These are phyloP conservation scores for Meloidogyne floridensis DNA, from an alignment of 1,140 invertebrate species.

Conservation along the genomic window DNA sequence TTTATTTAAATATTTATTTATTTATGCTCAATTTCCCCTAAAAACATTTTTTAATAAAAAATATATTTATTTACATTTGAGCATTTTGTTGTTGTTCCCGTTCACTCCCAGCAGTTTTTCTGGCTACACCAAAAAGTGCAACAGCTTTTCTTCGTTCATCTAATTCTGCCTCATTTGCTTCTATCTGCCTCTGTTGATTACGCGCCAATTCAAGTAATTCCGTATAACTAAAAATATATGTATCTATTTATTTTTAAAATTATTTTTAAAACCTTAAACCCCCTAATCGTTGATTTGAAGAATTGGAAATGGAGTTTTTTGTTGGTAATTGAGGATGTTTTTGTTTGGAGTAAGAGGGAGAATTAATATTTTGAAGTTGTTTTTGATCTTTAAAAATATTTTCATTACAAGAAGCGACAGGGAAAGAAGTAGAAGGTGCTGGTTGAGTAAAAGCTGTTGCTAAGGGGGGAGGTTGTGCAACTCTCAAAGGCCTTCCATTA, in stretches of 20 bases:
- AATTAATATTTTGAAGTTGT: not conserved
- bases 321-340: not conserved
- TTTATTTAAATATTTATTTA: no score
- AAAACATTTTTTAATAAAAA: no score
- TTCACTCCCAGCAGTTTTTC: slow-evolving; percentile 15
- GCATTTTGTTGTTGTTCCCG: slow-evolving; percentile 28
- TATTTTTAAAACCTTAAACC: slow-evolving; percentile 14
- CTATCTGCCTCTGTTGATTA: slow-evolving; percentile 37
- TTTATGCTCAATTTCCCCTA: no score
- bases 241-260: not conserved
- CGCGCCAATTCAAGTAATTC: slow-evolving; percentile 35
- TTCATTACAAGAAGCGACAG: not conserved
- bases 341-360: not conserved
- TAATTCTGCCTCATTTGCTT: slow-evolving; percentile 35
- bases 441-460: slow-evolving; percentile 18
- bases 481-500: slow-evolving; percentile 14
- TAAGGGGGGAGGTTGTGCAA: slow-evolving; percentile 24
- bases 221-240: slow-evolving; percentile 24
- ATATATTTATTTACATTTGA: not conserved
- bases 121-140: slow-evolving; percentile 31
- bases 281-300: slow-evolving; percentile 5
- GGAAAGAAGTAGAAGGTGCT: slow-evolving; percentile 1
- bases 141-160: slow-evolving; percentile 35
- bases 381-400: not conserved
- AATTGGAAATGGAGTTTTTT: not conserved